Percentiles rank a stretch among this genome's conserved stretches.
phyloP scores from a whole-genome alignment of 2,888 invertebrate genomes.

The Hyposoter didymator region DNA sequence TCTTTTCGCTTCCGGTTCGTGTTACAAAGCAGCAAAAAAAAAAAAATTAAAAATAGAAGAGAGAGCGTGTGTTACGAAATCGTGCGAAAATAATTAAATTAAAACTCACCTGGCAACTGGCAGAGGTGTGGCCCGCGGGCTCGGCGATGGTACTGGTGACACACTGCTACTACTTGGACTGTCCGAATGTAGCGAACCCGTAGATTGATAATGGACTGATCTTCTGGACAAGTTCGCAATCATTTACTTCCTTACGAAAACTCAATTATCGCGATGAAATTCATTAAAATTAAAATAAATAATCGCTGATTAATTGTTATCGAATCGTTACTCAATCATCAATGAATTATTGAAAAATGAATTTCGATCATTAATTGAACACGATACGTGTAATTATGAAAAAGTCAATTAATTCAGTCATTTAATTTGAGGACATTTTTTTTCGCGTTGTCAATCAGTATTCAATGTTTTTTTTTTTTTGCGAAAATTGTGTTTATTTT shows the following conservation, averaged over 20 bases:
- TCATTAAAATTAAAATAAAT: not conserved
- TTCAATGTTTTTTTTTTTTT: not conserved
- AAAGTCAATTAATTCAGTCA: not conserved
- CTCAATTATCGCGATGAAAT: not conserved
- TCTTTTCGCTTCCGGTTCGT: constrained; percentile 15
- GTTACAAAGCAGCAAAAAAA: not conserved
- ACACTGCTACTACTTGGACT: constrained; percentile 93
- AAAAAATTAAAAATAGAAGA: not conserved
- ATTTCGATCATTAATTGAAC: not conserved
- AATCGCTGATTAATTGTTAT: not conserved
- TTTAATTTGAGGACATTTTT: too few relatives aligned
- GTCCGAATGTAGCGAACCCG: constrained; percentile 92
- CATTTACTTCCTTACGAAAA: constrained; percentile 29
- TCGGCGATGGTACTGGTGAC: constrained; percentile 93
- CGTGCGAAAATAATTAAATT: constrained; percentile 57
- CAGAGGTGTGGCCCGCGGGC: constrained; percentile 89
- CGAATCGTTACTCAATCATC: not conserved
- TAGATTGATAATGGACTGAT: constrained; percentile 93
- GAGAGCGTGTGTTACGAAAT: constrained; percentile 21
- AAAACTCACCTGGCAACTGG: constrained; percentile 83
- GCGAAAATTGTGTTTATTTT: not conserved
- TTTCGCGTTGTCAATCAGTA: too few relatives aligned
- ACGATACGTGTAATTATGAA: not conserved
- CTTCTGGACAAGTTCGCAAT: constrained; percentile 85
- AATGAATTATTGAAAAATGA: not conserved